phyloP scores from a whole-genome alignment of 1,140 invertebrate genomes.

The Fopius arisanus region DNA sequence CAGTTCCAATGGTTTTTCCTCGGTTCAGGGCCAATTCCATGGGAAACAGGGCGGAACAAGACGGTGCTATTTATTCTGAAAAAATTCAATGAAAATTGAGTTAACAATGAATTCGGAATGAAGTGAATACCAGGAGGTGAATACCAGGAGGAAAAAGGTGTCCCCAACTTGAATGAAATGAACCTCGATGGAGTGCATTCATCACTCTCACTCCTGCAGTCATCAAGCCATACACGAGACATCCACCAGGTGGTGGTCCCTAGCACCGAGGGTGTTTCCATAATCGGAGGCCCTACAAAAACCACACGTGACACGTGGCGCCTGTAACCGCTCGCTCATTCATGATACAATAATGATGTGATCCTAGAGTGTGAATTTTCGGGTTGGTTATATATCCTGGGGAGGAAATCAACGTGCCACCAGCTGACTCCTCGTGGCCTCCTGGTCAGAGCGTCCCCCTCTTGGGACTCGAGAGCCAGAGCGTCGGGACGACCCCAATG shows the following conservation, averaged over 20 bases:
- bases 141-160: background rate
- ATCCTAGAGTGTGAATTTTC: slow-evolving; percentile 30
- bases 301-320: slow-evolving; percentile 40
- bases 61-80: too few species aligned
- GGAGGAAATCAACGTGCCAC: slow-evolving; percentile 5
- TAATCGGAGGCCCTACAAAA: slow-evolving; percentile 42
- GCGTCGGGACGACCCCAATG: slow-evolving; percentile 21
- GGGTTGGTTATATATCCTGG: slow-evolving; percentile 17
- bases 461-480: slow-evolving; percentile 18
- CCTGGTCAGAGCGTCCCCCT: slow-evolving; percentile 36
- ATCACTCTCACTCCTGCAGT: background rate
- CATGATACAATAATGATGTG: slow-evolving; percentile 26
- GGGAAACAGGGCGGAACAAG: background rate
- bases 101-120: too few species aligned
- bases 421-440: slow-evolving; percentile 26
- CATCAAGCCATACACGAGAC: background rate
- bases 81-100: too few species aligned
- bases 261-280: slow-evolving; percentile 14
- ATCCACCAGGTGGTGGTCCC: slow-evolving; percentile 42
- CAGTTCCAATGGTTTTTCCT: too few species aligned
- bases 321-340: background rate
- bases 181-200: background rate
- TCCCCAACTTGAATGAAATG: background rate
- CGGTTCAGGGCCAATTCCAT: background rate
- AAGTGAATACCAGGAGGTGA: background rate